These are phyloP conservation scores for Galbula dea DNA, from an alignment of 2,113 vertebrate species.

Conservation along the genomic window DNA sequence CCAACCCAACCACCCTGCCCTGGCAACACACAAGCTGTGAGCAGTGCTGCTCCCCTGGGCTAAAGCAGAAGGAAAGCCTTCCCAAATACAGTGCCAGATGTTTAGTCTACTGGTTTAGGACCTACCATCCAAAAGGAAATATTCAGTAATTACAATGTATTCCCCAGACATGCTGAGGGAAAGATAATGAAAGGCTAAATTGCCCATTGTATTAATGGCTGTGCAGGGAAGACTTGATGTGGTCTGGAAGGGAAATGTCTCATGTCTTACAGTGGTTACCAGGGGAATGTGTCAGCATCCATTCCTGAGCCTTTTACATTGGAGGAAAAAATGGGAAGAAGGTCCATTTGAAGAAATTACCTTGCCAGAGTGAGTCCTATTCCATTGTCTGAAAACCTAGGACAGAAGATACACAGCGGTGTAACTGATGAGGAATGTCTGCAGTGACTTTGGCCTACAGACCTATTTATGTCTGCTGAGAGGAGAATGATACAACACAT, in stretches of 20 bases:
- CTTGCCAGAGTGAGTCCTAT: conserved; percentile 54
- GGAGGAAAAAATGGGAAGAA: neutral
- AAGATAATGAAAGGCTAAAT: neutral
- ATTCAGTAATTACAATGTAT: neutral
- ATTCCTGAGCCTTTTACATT: neutral
- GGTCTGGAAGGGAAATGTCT: neutral
- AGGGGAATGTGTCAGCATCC: neutral
- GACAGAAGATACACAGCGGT: neutral
- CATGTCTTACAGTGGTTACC: neutral
- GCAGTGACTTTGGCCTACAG: neutral
- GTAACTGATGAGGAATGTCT: neutral
- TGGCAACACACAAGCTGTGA: neutral
- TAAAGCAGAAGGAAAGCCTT: neutral
- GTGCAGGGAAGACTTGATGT: neutral
- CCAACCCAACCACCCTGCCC: neutral
- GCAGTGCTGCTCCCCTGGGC: neutral
- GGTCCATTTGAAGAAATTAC: conserved; percentile 5
- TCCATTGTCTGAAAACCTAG: conserved; percentile 55
- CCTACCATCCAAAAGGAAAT: neutral
- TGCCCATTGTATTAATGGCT: neutral
- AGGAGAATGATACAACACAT: neutral
- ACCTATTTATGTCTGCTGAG: neutral
- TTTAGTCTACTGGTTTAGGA: neutral
- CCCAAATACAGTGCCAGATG: neutral
- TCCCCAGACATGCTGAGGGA: neutral